phyloP scores from a whole-genome alignment of 2,113 vertebrate genomes.

The Bombycilla garrulus region DNA sequence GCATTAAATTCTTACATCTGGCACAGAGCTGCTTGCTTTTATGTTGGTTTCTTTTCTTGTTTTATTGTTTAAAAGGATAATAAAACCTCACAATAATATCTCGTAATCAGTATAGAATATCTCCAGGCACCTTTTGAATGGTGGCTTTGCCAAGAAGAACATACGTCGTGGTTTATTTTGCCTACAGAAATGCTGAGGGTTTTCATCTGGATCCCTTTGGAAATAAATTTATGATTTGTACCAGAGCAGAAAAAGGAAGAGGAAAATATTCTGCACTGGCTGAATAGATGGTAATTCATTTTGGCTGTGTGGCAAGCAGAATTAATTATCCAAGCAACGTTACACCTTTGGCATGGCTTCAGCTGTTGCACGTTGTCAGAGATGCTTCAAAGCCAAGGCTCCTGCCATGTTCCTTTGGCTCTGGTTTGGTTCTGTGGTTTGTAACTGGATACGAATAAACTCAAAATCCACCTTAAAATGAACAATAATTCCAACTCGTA shows the following conservation, averaged over 20 bases:
- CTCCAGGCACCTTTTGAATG: slow-evolving; percentile 63
- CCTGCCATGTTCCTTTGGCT: neutral
- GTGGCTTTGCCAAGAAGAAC: slow-evolving; percentile 37
- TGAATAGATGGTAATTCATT: neutral
- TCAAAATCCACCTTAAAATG: neutral
- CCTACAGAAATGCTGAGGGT: slow-evolving; percentile 25
- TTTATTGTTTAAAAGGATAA: slow-evolving; percentile 73
- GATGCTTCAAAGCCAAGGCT: neutral
- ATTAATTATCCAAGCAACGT: neutral
- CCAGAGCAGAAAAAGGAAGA: neutral
- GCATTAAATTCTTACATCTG: slow-evolving; percentile 74
- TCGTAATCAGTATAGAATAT: slow-evolving; percentile 70
- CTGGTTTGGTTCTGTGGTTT: neutral
- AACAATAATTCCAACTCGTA: neutral
- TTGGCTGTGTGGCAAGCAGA: slow-evolving; percentile 8
- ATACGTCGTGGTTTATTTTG: slow-evolving; percentile 18
- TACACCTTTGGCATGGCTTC: neutral
- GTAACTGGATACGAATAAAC: neutral
- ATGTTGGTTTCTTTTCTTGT: slow-evolving; percentile 67
- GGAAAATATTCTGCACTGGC: neutral
- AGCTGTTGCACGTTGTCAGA: neutral
- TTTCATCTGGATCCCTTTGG: slow-evolving; percentile 38
- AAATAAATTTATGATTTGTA: slow-evolving; percentile 33
- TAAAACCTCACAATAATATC: slow-evolving; percentile 75
- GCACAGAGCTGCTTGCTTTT: slow-evolving; percentile 67